Conservation (phyloP, 2,797 vertebrate species). For the Etheostoma perlongum region DNA sequence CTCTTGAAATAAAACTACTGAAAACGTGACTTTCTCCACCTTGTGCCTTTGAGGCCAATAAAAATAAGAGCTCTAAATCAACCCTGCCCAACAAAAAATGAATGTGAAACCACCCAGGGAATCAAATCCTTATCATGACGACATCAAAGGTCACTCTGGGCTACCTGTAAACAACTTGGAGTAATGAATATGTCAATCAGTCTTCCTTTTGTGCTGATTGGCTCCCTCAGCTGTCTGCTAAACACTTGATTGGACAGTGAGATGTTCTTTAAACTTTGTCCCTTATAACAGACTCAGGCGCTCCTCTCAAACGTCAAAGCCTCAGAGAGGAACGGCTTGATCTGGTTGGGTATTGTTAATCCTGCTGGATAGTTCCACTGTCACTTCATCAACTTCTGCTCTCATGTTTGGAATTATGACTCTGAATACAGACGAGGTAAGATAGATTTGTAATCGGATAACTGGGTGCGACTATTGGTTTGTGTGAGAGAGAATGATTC, state of each 20-base stretch:
- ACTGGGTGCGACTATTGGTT: background rate
- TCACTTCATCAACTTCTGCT: slow-evolving; percentile 56
- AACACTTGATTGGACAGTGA: slow-evolving; percentile 65
- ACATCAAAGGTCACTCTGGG: slow-evolving; percentile 43
- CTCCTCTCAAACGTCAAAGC: slow-evolving; percentile 15
- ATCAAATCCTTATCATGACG: slow-evolving; percentile 25
- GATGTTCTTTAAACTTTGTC: slow-evolving; percentile 78
- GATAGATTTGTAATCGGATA: slow-evolving; percentile 6
- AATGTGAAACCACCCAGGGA: slow-evolving; percentile 66
- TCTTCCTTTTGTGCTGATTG: slow-evolving; percentile 39
- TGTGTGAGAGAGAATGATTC: slow-evolving; percentile 4
- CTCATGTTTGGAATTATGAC: slow-evolving; percentile 66
- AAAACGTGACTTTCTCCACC: slow-evolving; percentile 3
- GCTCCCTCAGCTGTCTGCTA: slow-evolving; percentile 30
- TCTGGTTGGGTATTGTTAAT: slow-evolving; percentile 28
- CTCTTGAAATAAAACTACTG: background rate
- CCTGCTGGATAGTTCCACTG: slow-evolving; percentile 35
- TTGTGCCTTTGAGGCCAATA: slow-evolving; percentile 11
- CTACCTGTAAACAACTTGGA: slow-evolving; percentile 18
- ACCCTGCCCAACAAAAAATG: slow-evolving; percentile 19
- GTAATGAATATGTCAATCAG: slow-evolving; percentile 35
- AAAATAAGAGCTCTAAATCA: slow-evolving; percentile 6
- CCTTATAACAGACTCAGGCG: slow-evolving; percentile 48
- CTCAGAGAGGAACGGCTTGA: slow-evolving; percentile 27
- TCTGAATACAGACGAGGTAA: slow-evolving; percentile 68